Conservation (phyloP, 2,797 vertebrate genomes). For the Petrocephalus schoutedeni region DNA sequence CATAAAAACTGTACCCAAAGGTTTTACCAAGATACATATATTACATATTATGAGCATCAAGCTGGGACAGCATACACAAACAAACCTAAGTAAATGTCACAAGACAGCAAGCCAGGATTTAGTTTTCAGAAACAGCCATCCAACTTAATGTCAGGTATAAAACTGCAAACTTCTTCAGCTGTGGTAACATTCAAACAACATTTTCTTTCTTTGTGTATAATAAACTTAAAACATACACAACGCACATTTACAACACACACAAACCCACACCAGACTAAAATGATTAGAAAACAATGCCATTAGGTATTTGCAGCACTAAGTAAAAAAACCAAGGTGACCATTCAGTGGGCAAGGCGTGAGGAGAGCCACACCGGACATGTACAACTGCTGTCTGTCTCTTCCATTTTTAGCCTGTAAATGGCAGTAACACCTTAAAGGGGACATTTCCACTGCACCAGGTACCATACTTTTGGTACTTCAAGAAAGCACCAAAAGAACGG, state of each 20-base stretch:
- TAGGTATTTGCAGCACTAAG: background rate
- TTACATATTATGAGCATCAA: background rate
- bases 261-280: background rate
- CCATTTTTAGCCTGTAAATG: background rate
- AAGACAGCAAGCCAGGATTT: background rate
- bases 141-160: background rate
- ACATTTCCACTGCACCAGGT: too few relatives aligned
- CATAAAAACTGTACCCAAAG: background rate
- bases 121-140: background rate
- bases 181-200: background rate
- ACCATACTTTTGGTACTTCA: too few relatives aligned
- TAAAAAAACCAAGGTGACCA: background rate
- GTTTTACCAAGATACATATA: background rate
- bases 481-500: too few relatives aligned
- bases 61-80: background rate
- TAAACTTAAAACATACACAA: background rate
- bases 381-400: background rate
- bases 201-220: background rate
- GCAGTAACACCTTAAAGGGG: background rate
- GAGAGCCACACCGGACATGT: background rate
- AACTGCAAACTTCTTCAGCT: background rate
- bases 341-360: background rate
- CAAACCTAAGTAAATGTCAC: background rate
- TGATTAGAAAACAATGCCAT: background rate
- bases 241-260: background rate